Base-by-base conservation (phyloP, 2,888 invertebrate species). In the Pyrochroa serraticornis region DNA sequence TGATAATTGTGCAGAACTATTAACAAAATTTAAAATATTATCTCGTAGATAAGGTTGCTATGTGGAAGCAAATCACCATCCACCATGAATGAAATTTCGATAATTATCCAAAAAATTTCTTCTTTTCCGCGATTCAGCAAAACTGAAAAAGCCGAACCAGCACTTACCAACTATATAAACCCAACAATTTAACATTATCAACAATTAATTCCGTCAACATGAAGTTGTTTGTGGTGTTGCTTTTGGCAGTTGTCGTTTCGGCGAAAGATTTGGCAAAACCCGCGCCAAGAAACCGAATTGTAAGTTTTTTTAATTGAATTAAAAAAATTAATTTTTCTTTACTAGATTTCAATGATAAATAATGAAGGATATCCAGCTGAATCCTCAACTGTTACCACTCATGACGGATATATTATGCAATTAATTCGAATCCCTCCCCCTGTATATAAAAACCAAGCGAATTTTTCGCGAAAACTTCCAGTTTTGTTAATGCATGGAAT, bases 401-500 rank as follows among this genome's bases (percentile, higher is more conserved):
- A 75, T 12, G 85, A 86, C 72, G 84, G 84, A 0, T 86, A 82
- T 69, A 75, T 85, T 30, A 63, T 82, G 38, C 75, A 78, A 33
- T 58, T 79, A 9, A 77, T 79, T 65, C 71, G 81, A 50, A 76
- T 81, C 13, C 70, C 77, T 5, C 56, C 67, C 9, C 71, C 85
- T 7, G n/a, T 12, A 31, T 13, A 49, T 12, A 33, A 41, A 7
- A 37, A 9, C 9, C 7, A 12, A 30, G 7, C 22, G 5, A 33
- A 49, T 9, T 7, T 7, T 14, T 7, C 34, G 7, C 14, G 66
- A 62, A 70, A 65, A 68, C 81, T 69, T 65, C 89, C 82, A 7
- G 87, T 86, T 53, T 79, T 91, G 51, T 74, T 93, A 34, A 89
- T 91, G 70, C 92, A 92, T 71, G 94, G 94, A 0, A 77, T 94